These are phyloP conservation scores for Myzus persicae DNA, from an alignment of 1,140 invertebrate genomes.

Conservation along the genomic window DNA sequence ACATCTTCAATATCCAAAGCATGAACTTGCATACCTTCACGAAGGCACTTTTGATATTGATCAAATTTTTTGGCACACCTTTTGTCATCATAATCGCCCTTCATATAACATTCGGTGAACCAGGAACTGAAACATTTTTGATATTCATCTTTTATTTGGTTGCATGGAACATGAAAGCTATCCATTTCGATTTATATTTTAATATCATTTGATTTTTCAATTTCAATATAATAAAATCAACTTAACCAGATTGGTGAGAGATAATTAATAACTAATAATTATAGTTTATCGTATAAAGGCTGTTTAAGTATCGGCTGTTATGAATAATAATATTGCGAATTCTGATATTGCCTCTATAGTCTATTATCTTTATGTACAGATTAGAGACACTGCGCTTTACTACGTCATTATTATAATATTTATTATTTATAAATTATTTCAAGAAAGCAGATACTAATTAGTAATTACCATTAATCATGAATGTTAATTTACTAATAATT, in stretches of 20 bases:
- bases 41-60: constrained; percentile 36
- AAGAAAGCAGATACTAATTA: too few species aligned
- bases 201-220: neutral
- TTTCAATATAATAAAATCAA: neutral
- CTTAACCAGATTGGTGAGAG: too few species aligned
- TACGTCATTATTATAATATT: too few species aligned
- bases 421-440: too few species aligned
- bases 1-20: constrained; percentile 26
- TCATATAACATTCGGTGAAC: constrained; percentile 51
- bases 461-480: too few species aligned
- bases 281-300: too few species aligned
- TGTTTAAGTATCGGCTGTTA: neutral
- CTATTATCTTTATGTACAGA: neutral
- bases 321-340: neutral
- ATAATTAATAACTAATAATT: too few species aligned
- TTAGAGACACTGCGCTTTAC: neutral
- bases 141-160: constrained; percentile 39
- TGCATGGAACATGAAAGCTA: constrained; percentile 62
- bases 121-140: constrained; percentile 45
- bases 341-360: too few species aligned
- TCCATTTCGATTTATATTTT: neutral
- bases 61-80: constrained; percentile 39
- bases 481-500: too few species aligned
- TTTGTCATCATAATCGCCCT: constrained; percentile 51
- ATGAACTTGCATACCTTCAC: neutral